Evolutionary conservation across 2,888 invertebrate species (phyloP).

Genomic region (Cerastoderma edule): DNA sequence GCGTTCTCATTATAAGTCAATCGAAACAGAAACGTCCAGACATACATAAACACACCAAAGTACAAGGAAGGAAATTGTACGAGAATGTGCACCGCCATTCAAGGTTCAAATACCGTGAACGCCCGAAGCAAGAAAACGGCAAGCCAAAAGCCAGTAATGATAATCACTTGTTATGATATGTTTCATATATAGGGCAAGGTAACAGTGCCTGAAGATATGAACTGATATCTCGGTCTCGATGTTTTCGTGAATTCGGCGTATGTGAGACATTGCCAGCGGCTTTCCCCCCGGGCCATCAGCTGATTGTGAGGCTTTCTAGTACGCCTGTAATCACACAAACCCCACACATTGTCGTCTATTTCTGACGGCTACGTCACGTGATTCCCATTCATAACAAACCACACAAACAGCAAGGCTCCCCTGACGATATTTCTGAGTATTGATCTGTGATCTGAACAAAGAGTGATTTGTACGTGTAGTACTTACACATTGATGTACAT

Average conservation of each 20-base stretch:
- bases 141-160: too few species aligned
- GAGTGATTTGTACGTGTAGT: too few species aligned
- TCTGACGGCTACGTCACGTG: too few species aligned
- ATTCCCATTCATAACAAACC: too few species aligned
- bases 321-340: not conserved
- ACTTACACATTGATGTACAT: too few species aligned
- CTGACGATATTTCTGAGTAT: too few species aligned
- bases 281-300: conserved; percentile 46
- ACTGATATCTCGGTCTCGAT: conserved; percentile 35
- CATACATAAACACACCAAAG: not conserved
- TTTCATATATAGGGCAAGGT: conserved; percentile 25
- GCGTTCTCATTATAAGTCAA: too few species aligned
- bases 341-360: conserved; percentile 2
- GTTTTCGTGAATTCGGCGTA: conserved; percentile 40
- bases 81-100: conserved; percentile 18
- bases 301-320: conserved; percentile 18
- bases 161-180: conserved; percentile 30
- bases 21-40: too few species aligned
- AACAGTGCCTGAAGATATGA: conserved; percentile 39
- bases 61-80: conserved; percentile 25
- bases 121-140: conserved; percentile 28
- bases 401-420: too few species aligned
- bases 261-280: conserved; percentile 50
- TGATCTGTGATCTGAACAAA: too few species aligned
- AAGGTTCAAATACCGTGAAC: conserved; percentile 22